A percentile compares a stretch with the other conserved stretches of the same genome.
Evolutionary conservation across 2,113 vertebrate species (phyloP).

Genomic region (Osmerus mordax): DNA sequence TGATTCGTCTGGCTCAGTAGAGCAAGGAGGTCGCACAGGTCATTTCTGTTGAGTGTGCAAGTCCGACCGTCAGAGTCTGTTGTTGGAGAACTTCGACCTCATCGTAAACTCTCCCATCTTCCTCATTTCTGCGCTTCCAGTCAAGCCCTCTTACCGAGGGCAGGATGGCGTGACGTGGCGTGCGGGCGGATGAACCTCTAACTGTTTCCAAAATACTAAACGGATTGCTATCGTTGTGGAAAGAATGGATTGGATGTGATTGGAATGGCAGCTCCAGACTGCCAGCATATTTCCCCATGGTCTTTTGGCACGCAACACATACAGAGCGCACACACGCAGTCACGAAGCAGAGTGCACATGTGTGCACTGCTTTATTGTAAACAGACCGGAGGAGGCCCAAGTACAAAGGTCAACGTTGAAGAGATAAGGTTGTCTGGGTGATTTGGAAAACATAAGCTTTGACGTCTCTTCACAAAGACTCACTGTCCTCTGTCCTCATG

Average conservation of each 20-base stretch:
- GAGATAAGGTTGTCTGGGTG: neutral
- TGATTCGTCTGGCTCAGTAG: neutral
- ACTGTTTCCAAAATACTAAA: conserved; percentile 24
- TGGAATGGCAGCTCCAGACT: conserved; percentile 14
- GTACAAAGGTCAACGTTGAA: neutral
- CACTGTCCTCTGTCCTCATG: no score
- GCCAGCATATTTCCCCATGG: conserved; percentile 8
- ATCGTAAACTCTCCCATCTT: neutral
- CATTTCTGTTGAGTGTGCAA: neutral
- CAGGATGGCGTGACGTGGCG: neutral
- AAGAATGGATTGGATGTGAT: conserved; percentile 5
- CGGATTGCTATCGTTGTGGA: conserved; percentile 27
- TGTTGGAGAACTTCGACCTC: neutral
- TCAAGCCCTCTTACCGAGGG: neutral
- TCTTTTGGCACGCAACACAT: conserved; percentile 13
- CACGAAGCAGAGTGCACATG: neutral
- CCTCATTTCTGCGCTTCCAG: neutral
- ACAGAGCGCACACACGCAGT: neutral
- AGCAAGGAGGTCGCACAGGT: neutral
- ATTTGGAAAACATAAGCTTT: neutral
- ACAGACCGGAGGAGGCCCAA: neutral
- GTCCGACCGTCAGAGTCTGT: neutral
- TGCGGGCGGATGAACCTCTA: neutral
- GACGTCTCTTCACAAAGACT: no score
- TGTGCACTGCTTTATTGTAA: neutral